Percentiles rank a stretch among this genome's conserved stretches.
Conservation (phyloP, 2,888 invertebrate genomes). For the Cantharis nigra region DNA sequence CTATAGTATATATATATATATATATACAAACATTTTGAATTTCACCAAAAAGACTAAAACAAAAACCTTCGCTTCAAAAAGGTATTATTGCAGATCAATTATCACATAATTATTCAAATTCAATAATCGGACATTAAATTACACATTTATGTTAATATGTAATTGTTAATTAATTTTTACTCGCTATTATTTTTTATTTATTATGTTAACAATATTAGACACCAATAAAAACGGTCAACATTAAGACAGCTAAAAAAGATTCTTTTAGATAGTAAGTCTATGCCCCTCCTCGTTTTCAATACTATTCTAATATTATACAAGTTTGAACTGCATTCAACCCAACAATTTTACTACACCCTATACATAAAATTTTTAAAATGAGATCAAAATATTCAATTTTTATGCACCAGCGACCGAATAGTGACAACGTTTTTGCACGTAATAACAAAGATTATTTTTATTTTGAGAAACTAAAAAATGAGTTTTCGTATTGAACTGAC, state of each 20-base stretch:
- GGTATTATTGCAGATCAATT: conserved; percentile 30
- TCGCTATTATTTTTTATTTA: conserved; percentile 10
- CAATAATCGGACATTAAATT: conserved; percentile 19
- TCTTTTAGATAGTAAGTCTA: conserved; percentile 48
- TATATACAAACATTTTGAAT: conserved; percentile 8
- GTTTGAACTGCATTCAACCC: conserved; percentile 1
- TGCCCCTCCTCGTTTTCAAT: conserved; percentile 51
- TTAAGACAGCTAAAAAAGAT: conserved; percentile 31
- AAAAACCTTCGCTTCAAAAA: conserved; percentile 15
- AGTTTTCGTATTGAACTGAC: background rate
- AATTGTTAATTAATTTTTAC: conserved; percentile 15
- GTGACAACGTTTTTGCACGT: background rate
- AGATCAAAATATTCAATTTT: background rate
- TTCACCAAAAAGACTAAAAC: conserved; percentile 4
- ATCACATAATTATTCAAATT: conserved; percentile 29
- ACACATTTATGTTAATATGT: conserved; percentile 18
- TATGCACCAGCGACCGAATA: background rate
- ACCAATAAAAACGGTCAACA: conserved; percentile 35
- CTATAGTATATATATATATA: conserved; percentile 5
- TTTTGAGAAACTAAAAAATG: background rate
- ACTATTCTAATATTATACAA: conserved; percentile 26
- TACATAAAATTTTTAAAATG: background rate
- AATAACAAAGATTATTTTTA: background rate
- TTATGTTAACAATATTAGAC: conserved; percentile 29
- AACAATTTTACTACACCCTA: conserved; percentile 18